Percentiles rank a stretch among this genome's conserved stretches.
Conservation (phyloP, 92 coral and sea anemone genomes). For the Bergia sp. region DNA sequence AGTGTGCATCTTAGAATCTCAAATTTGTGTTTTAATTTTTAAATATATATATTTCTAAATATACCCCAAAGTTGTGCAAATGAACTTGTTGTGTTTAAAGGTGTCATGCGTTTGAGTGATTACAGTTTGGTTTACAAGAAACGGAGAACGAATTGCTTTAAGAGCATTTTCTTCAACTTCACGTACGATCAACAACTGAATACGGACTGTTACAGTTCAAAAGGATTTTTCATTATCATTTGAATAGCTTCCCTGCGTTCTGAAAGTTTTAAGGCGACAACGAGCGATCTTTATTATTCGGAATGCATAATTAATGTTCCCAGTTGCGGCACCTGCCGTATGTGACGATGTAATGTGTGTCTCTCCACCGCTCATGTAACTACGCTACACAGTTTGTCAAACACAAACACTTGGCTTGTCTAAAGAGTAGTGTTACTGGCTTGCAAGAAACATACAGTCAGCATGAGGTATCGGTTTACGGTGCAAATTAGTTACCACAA, state of each 20-base stretch:
- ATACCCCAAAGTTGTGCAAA: not conserved
- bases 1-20: conserved; percentile 16
- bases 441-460: not conserved
- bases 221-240: conserved; percentile 32
- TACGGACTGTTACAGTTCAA: not conserved
- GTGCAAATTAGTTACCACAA: not conserved
- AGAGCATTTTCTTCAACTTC: not conserved
- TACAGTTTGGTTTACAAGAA: not conserved
- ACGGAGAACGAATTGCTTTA: not conserved
- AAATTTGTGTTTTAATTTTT: conserved; percentile 24
- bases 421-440: not conserved
- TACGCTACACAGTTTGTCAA: conserved; percentile 22
- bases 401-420: conserved; percentile 21
- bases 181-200: not conserved
- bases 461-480: not conserved
- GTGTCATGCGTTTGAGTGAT: not conserved
- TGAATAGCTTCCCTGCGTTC: conserved; percentile 7
- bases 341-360: not conserved
- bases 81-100: not conserved
- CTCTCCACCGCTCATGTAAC: conserved; percentile 1
- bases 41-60: not conserved
- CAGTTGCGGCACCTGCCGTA: conserved; percentile 1
- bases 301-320: conserved; percentile 26
- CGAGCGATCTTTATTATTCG: conserved; percentile 1
- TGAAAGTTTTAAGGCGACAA: conserved; percentile 25